Evolutionary conservation across 2,888 invertebrate genomes (phyloP).

Genomic region (Cinara cedri): DNA sequence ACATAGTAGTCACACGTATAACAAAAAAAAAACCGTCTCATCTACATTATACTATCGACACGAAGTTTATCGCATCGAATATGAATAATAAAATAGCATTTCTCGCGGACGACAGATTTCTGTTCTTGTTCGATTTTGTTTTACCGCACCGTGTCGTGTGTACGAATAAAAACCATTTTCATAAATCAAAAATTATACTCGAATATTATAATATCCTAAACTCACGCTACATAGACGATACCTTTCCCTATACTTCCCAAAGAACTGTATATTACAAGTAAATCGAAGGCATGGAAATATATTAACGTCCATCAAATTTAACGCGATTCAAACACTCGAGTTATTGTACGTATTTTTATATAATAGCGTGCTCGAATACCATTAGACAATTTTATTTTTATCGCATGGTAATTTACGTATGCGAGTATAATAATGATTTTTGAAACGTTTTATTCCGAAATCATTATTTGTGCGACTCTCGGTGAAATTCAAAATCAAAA

Average conservation of each 20-base stretch:
- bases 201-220: neutral
- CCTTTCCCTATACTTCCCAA: no score
- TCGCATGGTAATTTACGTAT: neutral
- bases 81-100: no score
- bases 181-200: conserved; percentile 3
- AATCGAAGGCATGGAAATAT: neutral
- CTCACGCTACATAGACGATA: neutral
- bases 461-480: neutral
- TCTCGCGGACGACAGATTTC: no score
- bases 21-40: no score
- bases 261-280: conserved; percentile 4
- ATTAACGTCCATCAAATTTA: neutral
- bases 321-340: conserved; percentile 27
- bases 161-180: neutral
- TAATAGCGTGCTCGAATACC: conserved; percentile 23
- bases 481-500: conserved; percentile 4
- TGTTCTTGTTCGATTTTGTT: neutral
- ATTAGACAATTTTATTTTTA: conserved; percentile 10
- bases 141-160: neutral
- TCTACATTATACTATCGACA: no score
- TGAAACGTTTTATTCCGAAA: conserved; percentile 4
- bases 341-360: neutral
- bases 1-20: no score
- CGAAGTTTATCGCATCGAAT: no score
- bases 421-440: neutral